Percentiles rank a stretch among this genome's conserved stretches.
Evolutionary conservation across 2,888 invertebrate genomes (phyloP).

Genomic region (Tetragonisca angustula): DNA sequence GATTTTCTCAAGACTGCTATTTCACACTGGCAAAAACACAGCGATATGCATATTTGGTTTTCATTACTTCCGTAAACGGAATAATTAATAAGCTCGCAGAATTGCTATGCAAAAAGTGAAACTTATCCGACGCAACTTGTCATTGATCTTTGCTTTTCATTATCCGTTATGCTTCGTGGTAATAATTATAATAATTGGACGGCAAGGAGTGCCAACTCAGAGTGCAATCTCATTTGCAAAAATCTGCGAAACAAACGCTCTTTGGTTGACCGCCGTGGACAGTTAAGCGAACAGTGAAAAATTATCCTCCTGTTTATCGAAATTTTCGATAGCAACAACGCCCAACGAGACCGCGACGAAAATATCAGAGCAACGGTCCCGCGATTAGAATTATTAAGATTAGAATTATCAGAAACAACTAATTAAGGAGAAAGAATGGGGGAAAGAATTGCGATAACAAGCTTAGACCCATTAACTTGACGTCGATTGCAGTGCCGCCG

Average conservation of each 20-base stretch:
- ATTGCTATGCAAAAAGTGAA: background rate
- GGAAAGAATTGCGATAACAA: background rate
- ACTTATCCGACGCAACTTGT: background rate
- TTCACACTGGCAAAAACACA: background rate
- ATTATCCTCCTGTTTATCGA: background rate
- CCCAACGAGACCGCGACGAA: background rate
- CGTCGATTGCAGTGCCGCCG: background rate
- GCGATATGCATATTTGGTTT: background rate
- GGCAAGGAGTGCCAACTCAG: no score
- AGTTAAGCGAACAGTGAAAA: background rate
- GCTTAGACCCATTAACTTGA: slow-evolving; percentile 25
- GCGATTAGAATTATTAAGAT: background rate
- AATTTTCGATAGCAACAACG: background rate
- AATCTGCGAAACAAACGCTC: no score
- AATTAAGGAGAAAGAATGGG: background rate
- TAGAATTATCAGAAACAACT: background rate
- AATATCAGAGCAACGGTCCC: background rate
- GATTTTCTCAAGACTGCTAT: no score
- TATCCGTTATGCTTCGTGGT: background rate
- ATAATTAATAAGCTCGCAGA: background rate
- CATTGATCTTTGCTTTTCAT: background rate
- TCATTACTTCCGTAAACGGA: background rate
- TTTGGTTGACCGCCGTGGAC: no score
- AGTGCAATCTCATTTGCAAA: no score
- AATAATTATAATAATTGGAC: background rate